phyloP scores from a whole-genome alignment of 2,113 vertebrate species.

The Crotalus horridus region DNA sequence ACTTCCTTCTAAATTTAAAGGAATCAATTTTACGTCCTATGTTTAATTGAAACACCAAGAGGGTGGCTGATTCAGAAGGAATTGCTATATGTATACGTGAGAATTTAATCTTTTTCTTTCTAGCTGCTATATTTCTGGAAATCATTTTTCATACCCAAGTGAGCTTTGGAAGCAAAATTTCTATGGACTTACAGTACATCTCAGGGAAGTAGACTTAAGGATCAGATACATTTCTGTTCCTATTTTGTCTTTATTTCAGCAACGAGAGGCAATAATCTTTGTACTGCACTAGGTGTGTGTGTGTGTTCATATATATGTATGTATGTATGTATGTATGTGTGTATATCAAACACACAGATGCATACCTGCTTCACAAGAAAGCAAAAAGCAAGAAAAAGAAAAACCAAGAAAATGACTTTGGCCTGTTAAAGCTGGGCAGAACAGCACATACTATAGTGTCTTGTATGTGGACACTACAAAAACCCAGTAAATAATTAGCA shows the following conservation, averaged over 20 bases:
- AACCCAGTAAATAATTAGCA: too few relatives aligned
- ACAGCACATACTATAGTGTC: background rate
- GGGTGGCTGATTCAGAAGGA: background rate
- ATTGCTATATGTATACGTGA: background rate
- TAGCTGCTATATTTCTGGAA: background rate
- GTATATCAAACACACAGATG: background rate
- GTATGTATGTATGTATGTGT: background rate
- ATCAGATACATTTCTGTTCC: background rate
- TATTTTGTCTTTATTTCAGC: background rate
- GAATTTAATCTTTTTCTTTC: background rate
- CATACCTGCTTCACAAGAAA: background rate
- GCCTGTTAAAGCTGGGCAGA: background rate
- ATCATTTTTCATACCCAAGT: background rate
- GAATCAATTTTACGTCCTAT: background rate
- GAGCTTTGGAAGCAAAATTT: background rate
- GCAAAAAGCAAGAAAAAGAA: background rate
- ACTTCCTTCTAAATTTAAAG: background rate
- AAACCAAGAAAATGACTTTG: background rate
- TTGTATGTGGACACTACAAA: background rate
- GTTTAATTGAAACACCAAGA: background rate
- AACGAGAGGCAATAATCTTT: background rate
- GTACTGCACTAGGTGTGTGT: background rate
- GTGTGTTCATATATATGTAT: background rate
- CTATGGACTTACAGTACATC: background rate
- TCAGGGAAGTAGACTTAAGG: background rate